Base-by-base conservation (phyloP, 2,797 vertebrate species). In the Clamator glandarius region DNA sequence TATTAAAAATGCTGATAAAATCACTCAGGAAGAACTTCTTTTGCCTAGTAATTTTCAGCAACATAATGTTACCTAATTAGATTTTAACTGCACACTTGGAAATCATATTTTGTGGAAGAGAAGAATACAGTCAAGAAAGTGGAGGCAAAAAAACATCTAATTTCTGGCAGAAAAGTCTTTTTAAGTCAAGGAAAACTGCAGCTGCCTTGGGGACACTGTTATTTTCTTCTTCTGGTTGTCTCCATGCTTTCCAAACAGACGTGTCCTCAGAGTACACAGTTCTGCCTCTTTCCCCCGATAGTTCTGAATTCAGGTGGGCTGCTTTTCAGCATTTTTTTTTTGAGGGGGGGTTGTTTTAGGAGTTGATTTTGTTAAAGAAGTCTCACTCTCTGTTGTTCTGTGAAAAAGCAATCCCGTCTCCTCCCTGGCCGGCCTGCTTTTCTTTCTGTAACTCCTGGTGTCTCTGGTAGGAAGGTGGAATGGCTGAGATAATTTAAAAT, bases 81-180 rank as follows among this genome's bases (percentile, higher is more conserved):
- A 67, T 57, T 85, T 67, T 46, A 92, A 55, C 48, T 72, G 8
- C 41, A 5, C 63, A 44, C 68, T 89, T 86, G 87, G 78, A 92
- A 93, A 54, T 89, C 1, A 1, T 80, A 35, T 28, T 91, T 94
- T 91, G 42, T 86, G 62, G 42, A 86, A 68, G 42, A 86, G 17
- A 82, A 79, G 44, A 76, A 54, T 48, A 6, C 17, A 74, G 35
- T 64, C 67, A 39, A 48, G 61, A 68, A 81, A 72, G 51, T 3
- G 1, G 36, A 75, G 68, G 23, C 54, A 31, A 62, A 58, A 55
- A 42, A 66, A 89, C n/a, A 57, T 68, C 17, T 41, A 6, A 51
- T 93, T 92, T 76, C 80, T 93, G 46, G 8, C 54, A 90, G 79
- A 39, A 19, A 57, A 51, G 29, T 58, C 66, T 95, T 39, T 80